Evolutionary conservation across 2,113 vertebrate species (phyloP).

Genomic region (Seriola aureovittata): DNA sequence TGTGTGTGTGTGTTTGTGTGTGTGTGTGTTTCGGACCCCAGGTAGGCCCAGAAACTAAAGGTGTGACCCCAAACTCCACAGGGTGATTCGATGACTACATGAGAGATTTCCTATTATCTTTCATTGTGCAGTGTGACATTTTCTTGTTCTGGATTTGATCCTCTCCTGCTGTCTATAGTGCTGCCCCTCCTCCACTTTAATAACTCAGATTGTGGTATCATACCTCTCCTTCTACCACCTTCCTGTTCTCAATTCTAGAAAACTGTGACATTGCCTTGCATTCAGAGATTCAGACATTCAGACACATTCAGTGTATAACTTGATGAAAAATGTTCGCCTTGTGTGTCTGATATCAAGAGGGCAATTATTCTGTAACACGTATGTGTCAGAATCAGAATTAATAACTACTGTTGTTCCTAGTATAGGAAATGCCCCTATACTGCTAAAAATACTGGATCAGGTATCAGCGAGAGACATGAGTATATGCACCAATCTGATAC

Average conservation of each 20-base stretch:
- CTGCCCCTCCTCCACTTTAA: background rate
- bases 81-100: slow-evolving; percentile 11
- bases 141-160: slow-evolving; percentile 16
- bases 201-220: background rate
- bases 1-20: slow-evolving; percentile 21
- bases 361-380: no score
- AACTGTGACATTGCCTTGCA: slow-evolving; percentile 16
- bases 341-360: no score
- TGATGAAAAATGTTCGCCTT: background rate
- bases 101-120: slow-evolving; percentile 30
- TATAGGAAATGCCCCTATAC: no score
- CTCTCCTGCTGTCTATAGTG: slow-evolving; percentile 16
- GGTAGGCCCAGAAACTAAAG: background rate
- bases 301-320: background rate
- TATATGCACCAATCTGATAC: no score
- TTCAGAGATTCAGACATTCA: background rate
- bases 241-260: slow-evolving; percentile 1
- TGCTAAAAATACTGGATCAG: no score
- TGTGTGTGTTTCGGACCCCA: background rate
- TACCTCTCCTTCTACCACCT: background rate
- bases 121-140: slow-evolving; percentile 30
- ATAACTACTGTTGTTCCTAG: no score
- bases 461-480: no score
- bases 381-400: no score
- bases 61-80: slow-evolving; percentile 8